These are phyloP conservation scores for Neodon shergylaensis DNA, from an alignment of 2,113 vertebrate genomes.

Conservation along the genomic window DNA sequence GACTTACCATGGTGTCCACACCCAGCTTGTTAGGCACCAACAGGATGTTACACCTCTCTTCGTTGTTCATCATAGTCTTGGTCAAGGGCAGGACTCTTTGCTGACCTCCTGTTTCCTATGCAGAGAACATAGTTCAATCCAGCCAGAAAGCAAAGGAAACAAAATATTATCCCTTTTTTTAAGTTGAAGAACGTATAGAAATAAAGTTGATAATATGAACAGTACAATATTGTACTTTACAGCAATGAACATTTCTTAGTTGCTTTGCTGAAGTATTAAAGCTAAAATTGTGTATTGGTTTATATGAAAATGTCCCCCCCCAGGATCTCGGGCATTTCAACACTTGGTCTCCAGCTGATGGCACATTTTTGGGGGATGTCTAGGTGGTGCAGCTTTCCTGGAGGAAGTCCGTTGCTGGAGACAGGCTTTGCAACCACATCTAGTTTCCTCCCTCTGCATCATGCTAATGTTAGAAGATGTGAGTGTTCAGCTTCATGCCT, in stretches of 20 bases:
- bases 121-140: neutral
- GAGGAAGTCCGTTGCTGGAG: too few relatives aligned
- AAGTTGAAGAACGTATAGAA: neutral
- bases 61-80: neutral
- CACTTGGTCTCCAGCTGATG: neutral
- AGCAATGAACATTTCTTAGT: neutral
- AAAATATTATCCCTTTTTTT: neutral
- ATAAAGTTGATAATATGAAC: neutral
- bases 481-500: neutral
- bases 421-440: neutral
- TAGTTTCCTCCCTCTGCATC: neutral
- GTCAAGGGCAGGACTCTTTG: neutral
- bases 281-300: neutral
- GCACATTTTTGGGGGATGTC: neutral
- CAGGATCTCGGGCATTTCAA: neutral
- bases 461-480: too few relatives aligned
- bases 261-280: conserved; percentile 7
- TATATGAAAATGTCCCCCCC: neutral
- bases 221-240: neutral
- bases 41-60: neutral
- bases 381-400: neutral
- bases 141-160: neutral
- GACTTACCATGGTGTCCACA: neutral
- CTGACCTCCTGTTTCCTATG: neutral
- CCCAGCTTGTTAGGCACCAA: neutral